Base-by-base conservation (phyloP, 2,113 vertebrate species). In the Accipiter virgatus region DNA sequence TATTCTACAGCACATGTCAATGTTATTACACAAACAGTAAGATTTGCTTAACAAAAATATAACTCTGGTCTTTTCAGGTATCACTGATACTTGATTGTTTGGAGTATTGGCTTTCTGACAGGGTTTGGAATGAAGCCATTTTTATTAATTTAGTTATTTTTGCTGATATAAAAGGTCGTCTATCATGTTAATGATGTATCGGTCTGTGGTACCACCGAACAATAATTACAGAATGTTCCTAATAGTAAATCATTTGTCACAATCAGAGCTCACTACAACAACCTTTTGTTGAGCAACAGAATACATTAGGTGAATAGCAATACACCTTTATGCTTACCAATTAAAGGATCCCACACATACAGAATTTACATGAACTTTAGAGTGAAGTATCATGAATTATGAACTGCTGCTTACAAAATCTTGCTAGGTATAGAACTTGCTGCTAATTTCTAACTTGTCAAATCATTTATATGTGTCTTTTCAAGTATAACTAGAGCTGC, bases 111-210 rank as follows among this genome's bases (percentile, higher is more conserved):
- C 98, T 98, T 98, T 98, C 98, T 98, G 98, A 98, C 98, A 98
- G 97, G 93, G 88, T 97, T 98, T 98, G 98, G 98, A 98, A 98
- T 98, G 98, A 98, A 98, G 98, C 98, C 98, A 98, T 98, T 98
- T 98, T 98, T 98, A 98, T 98, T 98, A 98, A 98, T 98, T 98
- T 98, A 98, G 98, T 98, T 98, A 98, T 98, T 98, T 98, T 98
- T 98, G 98, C 98, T 98, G 98, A 98, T 98, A 98, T 98, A 98
- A 98, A 98, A 98, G 98, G 98, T 98, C 98, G 97, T 98, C 98
- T 98, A 98, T 98, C 98, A 98, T 97, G 98, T 98, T 98, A 98
- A 98, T 98, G 98, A 98, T 98, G 98, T 98, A 98, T 98, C 93
- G 98, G 98, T 98, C 98, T 98, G 98, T 96, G 95, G 98, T 98